Evolutionary conservation across 37 sponge, comb jelly and placozoan species (phyloP), one percentile per base, ranked within the genome.

Genomic region (Cladorhizidae sp.): DNA sequence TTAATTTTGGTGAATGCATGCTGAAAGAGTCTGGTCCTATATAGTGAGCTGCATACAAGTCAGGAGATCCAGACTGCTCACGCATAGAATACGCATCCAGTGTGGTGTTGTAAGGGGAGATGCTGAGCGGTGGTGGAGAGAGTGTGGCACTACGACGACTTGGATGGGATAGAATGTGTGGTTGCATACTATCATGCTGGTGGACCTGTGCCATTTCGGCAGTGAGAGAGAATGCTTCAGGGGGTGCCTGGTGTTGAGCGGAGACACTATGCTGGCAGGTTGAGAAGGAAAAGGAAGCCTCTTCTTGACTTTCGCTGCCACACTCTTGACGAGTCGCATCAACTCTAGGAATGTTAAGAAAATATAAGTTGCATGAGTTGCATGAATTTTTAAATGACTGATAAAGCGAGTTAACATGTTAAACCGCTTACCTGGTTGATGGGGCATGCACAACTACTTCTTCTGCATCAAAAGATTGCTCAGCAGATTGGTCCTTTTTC

Each of bases 101-200:
- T 18, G 81, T 72, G 59, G 81, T 61, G 42, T 71, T 37, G 40
- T 81, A 72, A 2, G 40, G 61, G 20, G 81, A 62, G 0, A 81
- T 71, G 45, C 81, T 81, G 59, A 81, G 81, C 39, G 72, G 61
- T 11, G 54, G 57, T 38, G 72, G 72, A 11, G 56, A 38, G n/a
- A 31, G 43, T 31, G 65, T 31, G 45, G 11, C 22, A 57, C 49
- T 62, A 15, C 28, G 43, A 9, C 49, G 6, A 33, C 64, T 21
- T 62, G 43, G 41, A 21, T 11, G 58, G 20, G 50, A 38, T 14
- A 58, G 58, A 57, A 38, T 56, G 11, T 2, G 59, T 25, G 26
- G 26, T 6, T 6, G 49, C 8, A 45, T 9, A 45, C 5, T 45
- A 9, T 9, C 49, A 5, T 45, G 17, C 40, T 45, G 49, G 6